These are phyloP conservation scores for Festucalex cinctus DNA, from an alignment of 2,113 vertebrate genomes.

Conservation along the genomic window DNA sequence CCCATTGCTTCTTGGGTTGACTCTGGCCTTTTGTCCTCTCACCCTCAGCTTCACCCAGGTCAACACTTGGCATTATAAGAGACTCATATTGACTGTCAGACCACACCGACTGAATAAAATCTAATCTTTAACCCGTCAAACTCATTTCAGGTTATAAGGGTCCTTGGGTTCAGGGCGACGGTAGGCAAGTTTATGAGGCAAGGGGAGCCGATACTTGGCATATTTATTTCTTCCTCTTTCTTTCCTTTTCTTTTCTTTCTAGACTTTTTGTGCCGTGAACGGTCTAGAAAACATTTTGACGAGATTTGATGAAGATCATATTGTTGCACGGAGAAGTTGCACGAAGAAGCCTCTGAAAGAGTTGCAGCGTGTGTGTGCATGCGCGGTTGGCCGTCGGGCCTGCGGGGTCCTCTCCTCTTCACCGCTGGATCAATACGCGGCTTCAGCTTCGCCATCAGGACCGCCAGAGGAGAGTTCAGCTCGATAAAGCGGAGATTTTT, in stretches of 20 bases:
- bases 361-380: not conserved
- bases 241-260: no score
- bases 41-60: not conserved
- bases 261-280: not conserved
- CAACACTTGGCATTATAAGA: not conserved
- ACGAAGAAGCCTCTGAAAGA: not conserved
- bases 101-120: not conserved
- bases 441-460: conserved; percentile 11
- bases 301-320: not conserved
- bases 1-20: not conserved
- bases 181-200: not conserved
- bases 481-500: conserved; percentile 37
- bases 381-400: not conserved
- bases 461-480: conserved; percentile 8
- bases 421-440: conserved; percentile 17
- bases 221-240: not conserved
- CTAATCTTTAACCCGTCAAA: not conserved
- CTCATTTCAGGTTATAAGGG: not conserved
- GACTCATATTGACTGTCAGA: not conserved
- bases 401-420: conserved; percentile 19
- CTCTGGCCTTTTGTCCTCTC: not conserved
- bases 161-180: not conserved
- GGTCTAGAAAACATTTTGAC: not conserved
- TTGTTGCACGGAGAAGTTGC: not conserved
- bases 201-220: not conserved